Percentiles rank a stretch among this genome's conserved stretches.
phyloP scores from a whole-genome alignment of 2,888 invertebrate species.

The Pseudococcus longispinus region DNA sequence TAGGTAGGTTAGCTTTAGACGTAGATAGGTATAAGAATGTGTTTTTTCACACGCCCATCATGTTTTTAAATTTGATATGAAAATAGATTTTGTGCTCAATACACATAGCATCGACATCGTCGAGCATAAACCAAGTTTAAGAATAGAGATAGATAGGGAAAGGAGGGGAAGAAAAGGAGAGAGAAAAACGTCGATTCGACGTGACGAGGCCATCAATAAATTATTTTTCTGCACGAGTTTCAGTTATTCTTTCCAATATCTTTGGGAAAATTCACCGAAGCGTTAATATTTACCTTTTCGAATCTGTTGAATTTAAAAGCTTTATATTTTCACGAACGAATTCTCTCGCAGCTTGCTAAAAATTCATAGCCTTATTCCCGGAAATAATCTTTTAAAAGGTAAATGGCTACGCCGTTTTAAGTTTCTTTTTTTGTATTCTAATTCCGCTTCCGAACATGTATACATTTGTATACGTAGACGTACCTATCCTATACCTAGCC shows the following conservation, averaged over 20 bases:
- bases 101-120: not conserved
- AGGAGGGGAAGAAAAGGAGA: not conserved
- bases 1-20: not conserved
- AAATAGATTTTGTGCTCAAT: not conserved
- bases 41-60: not conserved
- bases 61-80: not conserved
- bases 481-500: not conserved
- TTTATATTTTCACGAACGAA: slow-evolving; percentile 31
- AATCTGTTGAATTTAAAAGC: slow-evolving; percentile 34
- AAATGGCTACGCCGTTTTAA: not conserved
- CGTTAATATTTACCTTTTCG: slow-evolving; percentile 34
- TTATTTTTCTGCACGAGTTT: slow-evolving; percentile 34
- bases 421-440: not conserved
- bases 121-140: not conserved
- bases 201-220: slow-evolving; percentile 28
- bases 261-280: slow-evolving; percentile 28
- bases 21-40: not conserved
- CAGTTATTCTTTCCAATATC: slow-evolving; percentile 34
- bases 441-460: not conserved
- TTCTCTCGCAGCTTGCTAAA: slow-evolving; percentile 20
- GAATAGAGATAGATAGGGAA: not conserved
- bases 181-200: slow-evolving; percentile 9
- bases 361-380: slow-evolving; percentile 31
- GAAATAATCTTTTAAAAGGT: slow-evolving; percentile 14
- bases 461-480: not conserved